phyloP scores from a whole-genome alignment of 2,888 invertebrate species.

The Drosophila vallismaia region DNA sequence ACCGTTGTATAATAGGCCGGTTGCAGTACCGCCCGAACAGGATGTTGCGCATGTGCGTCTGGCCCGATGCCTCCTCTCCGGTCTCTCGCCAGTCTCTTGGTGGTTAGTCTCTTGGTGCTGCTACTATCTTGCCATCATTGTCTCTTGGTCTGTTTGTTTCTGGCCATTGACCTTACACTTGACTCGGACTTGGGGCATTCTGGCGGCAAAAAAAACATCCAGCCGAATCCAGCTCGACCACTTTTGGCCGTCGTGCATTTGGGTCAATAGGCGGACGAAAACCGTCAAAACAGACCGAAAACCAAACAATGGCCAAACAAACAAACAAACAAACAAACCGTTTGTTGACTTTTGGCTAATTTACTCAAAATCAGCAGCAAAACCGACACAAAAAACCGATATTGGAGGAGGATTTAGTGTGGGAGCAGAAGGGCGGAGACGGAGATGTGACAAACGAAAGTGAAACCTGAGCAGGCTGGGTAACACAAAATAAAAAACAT shows the following conservation, averaged over 20 bases:
- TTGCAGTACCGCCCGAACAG: constrained; percentile 54
- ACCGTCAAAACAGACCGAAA: constrained; percentile 20
- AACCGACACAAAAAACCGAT: constrained; percentile 22
- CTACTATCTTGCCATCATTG: constrained; percentile 6
- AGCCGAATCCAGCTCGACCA: constrained; percentile 25
- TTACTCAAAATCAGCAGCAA: constrained; percentile 13
- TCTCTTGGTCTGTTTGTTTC: neutral
- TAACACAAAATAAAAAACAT: constrained; percentile 1
- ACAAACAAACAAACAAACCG: constrained; percentile 2
- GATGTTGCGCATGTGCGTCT: constrained; percentile 56
- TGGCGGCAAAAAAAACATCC: constrained; percentile 12
- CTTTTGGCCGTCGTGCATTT: constrained; percentile 49
- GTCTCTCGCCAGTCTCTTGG: neutral
- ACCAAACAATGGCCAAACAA: neutral
- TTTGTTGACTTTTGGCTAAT: constrained; percentile 36
- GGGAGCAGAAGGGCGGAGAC: neutral
- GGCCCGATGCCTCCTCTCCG: constrained; percentile 22
- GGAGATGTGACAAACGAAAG: constrained; percentile 41
- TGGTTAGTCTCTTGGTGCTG: constrained; percentile 6
- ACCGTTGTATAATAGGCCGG: constrained; percentile 64
- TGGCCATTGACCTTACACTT: constrained; percentile 51
- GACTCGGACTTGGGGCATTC: constrained; percentile 36
- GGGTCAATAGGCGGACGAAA: constrained; percentile 55
- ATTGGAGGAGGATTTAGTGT: too few species aligned
- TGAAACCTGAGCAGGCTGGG: constrained; percentile 21